Evolutionary conservation across 2,113 vertebrate genomes (phyloP), one percentile per base, ranked within the genome.

Genomic region (Edolisoma coerulescens): DNA sequence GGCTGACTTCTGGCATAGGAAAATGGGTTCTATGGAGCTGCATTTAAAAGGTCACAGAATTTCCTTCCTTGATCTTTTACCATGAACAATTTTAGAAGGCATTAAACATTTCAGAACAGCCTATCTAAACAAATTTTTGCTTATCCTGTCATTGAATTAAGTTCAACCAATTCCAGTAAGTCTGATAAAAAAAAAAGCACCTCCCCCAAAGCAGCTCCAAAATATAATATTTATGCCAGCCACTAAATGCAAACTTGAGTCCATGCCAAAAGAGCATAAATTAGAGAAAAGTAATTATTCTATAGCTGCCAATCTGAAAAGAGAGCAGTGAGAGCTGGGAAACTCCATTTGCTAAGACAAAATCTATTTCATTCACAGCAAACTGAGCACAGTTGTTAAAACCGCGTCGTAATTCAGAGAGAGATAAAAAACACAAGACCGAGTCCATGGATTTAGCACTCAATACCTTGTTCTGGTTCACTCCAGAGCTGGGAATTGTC

Each of bases 51-150:
- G 95, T 96, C 95, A 96, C 13, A 1, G 75, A 27, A 71, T 63
- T 96, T 96, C 92, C 95, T 96, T 96, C 90, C 96, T 96, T 81
- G 6, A 90, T 95, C 75, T 94, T 93, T 50, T 60, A 95, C 50
- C 68, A 67, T 22, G 79, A 94, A 50, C 92, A 44, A 86, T 94
- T 97, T 96, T 94, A 91, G 90, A 93, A 88, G 75, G 90, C 85
- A 88, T 88, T 73, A 74, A 88, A 90, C 39, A 41, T 83, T 60
- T 90, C 77, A 74, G 52, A 86, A 86, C 75, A 77, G 90, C 59
- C 65, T 76, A 91, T 44, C 88, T 84, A 93, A 93, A 93, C 79
- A 96, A 53, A 75, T 56, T 91, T 84, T 76, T 80, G 90, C 90
- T 96, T 80, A 95, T 87, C 90, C 84, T 93, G 89, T 44, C 91